Evolutionary conservation across 2,888 invertebrate genomes (phyloP).

Genomic region (Chrysina gloriosa): DNA sequence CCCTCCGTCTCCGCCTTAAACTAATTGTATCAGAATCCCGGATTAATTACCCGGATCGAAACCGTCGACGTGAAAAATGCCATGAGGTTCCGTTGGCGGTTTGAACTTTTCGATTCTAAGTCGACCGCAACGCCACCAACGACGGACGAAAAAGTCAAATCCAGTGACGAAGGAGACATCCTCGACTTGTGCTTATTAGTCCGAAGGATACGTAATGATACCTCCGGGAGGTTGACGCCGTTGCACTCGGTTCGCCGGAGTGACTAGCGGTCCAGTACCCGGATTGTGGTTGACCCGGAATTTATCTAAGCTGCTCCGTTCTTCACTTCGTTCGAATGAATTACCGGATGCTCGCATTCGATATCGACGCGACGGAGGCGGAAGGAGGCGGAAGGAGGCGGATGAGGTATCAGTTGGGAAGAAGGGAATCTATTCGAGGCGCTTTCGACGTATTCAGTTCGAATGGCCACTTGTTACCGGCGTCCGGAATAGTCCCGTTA

Average conservation of each 20-base stretch:
- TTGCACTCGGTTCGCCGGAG: slow-evolving; percentile 5
- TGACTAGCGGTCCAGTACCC: neutral
- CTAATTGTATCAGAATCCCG: slow-evolving; percentile 11
- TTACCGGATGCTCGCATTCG: slow-evolving; percentile 26
- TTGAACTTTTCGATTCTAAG: slow-evolving; percentile 13
- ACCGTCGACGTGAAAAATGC: slow-evolving; percentile 8
- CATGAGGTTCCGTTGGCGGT: slow-evolving; percentile 8
- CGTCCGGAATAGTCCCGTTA: slow-evolving; percentile 12
- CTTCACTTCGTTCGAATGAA: slow-evolving; percentile 1
- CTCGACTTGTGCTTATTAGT: slow-evolving; percentile 19
- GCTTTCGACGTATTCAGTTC: slow-evolving; percentile 3
- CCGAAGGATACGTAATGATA: slow-evolving; percentile 22
- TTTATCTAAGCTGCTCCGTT: slow-evolving; percentile 14
- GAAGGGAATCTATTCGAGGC: neutral
- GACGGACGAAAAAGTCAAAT: slow-evolving; percentile 12
- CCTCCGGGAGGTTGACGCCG: slow-evolving; percentile 6
- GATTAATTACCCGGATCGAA: slow-evolving; percentile 19
- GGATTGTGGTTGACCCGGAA: slow-evolving; percentile 29
- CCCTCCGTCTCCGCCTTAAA: neutral
- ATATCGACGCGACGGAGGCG: neutral
- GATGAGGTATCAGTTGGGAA: neutral
- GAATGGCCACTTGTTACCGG: slow-evolving; percentile 27
- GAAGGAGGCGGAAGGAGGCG: neutral
- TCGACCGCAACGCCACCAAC: neutral
- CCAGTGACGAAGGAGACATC: neutral